These are phyloP conservation scores for Potorous gilbertii DNA, from an alignment of 2,797 vertebrate species.

Conservation along the genomic window DNA sequence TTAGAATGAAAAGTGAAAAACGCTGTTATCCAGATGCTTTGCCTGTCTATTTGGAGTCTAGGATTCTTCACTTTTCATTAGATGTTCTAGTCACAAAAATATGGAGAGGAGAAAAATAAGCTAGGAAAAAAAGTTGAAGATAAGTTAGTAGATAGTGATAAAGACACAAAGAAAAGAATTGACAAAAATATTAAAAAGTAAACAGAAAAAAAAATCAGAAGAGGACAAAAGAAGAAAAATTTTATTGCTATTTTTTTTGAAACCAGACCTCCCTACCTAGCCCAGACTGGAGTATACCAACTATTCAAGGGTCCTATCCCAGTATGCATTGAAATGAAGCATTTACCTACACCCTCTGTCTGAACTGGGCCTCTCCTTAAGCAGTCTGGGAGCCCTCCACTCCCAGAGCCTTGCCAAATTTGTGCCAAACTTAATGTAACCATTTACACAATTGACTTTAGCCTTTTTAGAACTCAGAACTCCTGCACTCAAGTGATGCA, in stretches of 20 bases:
- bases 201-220: background rate
- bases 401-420: background rate
- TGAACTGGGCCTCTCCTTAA: background rate
- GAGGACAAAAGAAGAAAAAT: background rate
- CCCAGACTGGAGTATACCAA: background rate
- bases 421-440: background rate
- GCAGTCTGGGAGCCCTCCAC: background rate
- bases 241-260: background rate
- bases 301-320: background rate
- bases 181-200: background rate
- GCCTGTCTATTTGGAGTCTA: background rate
- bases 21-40: background rate
- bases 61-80: background rate
- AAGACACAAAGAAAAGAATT: background rate
- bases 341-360: background rate
- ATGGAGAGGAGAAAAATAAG: background rate
- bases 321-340: background rate
- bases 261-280: background rate
- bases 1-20: constrained; percentile 26
- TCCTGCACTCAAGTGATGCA: background rate
- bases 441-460: background rate
- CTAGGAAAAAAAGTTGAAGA: background rate
- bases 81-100: background rate
- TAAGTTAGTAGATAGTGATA: background rate
- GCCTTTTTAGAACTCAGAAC: background rate